A percentile compares a stretch with the other conserved stretches of the same genome.
phyloP scores from a whole-genome alignment of 2,113 vertebrate species.

The Agapornis roseicollis region DNA sequence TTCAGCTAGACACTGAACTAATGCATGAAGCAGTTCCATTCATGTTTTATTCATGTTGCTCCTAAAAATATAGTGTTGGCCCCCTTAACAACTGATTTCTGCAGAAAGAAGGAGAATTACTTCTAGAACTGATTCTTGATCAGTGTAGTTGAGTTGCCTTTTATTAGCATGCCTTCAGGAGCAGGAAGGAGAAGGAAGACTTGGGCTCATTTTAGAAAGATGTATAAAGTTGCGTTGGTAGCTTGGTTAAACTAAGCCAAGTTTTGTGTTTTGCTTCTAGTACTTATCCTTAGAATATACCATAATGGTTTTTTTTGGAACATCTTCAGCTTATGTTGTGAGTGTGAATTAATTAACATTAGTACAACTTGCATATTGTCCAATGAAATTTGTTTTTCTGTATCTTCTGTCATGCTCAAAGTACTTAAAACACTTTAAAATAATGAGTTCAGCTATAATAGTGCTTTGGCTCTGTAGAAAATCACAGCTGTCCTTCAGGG shows the following conservation, averaged over 20 bases:
- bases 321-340: neutral
- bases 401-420: neutral
- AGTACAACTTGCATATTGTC: neutral
- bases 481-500: neutral
- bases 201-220: neutral
- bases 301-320: neutral
- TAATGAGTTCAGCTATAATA: neutral
- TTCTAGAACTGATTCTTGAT: neutral
- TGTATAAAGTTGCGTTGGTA: neutral
- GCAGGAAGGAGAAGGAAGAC: neutral
- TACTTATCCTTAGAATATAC: neutral
- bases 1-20: neutral
- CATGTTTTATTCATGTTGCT: neutral
- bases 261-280: neutral
- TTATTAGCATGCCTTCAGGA: neutral
- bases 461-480: neutral
- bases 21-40: neutral
- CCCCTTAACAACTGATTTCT: neutral
- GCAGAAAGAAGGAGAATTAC: neutral
- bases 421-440: neutral
- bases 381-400: neutral
- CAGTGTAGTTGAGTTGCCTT: neutral
- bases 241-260: neutral
- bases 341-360: slow-evolving; percentile 21
- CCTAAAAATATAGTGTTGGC: neutral